Evolutionary conservation across 2,797 vertebrate genomes (phyloP).

Genomic region (Merluccius polli): DNA sequence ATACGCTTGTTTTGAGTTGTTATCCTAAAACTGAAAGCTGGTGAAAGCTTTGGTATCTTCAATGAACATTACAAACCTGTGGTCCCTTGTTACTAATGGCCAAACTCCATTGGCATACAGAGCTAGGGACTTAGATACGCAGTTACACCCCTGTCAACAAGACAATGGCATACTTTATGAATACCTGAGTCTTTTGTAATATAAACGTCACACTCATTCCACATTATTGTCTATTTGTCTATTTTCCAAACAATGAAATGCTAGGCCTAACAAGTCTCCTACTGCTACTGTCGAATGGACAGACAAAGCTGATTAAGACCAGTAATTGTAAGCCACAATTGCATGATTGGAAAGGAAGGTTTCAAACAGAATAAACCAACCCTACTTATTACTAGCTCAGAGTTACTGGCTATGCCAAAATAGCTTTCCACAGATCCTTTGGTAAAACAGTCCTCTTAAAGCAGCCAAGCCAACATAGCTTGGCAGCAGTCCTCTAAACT

Average conservation of each 20-base stretch:
- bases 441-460: conserved; percentile 39
- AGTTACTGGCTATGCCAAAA: conserved; percentile 30
- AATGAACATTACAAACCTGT: neutral
- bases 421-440: conserved; percentile 47
- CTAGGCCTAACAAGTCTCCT: neutral
- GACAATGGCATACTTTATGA: neutral
- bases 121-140: neutral
- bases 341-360: conserved; percentile 28
- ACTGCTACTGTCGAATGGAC: conserved; percentile 6
- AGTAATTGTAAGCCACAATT: conserved; percentile 22
- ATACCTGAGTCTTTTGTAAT: neutral
- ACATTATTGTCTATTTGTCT: neutral
- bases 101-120: neutral
- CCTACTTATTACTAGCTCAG: conserved; percentile 47
- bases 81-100: neutral
- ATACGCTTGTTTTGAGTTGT: neutral
- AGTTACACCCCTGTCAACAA: neutral
- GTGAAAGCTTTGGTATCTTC: neutral
- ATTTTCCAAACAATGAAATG: neutral
- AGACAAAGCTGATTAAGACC: neutral
- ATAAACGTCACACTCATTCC: neutral
- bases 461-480: conserved; percentile 32
- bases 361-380: conserved; percentile 41
- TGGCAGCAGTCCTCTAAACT: conserved; percentile 41
- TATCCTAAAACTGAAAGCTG: neutral